Percentiles rank a stretch among this genome's conserved stretches.
phyloP scores from a whole-genome alignment of 2,888 invertebrate species.

The Campoplex nolae region DNA sequence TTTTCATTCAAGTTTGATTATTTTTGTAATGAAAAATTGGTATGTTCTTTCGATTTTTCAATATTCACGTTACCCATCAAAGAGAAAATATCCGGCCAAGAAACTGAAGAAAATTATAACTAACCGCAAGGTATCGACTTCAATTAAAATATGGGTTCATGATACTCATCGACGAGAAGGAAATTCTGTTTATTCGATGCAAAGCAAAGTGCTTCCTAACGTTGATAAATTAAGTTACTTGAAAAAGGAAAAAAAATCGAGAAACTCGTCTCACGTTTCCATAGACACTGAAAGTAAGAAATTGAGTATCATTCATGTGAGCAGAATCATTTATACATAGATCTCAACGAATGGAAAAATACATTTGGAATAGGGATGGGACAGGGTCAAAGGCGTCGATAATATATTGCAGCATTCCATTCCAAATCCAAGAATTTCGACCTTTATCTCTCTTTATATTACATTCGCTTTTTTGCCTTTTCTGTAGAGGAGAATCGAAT shows the following conservation, averaged over 20 bases:
- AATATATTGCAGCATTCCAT: not conserved
- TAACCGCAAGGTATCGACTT: not conserved
- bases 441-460: not conserved
- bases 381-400: not conserved
- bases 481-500: not conserved
- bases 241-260: not conserved
- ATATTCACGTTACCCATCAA: not conserved
- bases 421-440: slow-evolving; percentile 3
- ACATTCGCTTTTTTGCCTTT: not conserved
- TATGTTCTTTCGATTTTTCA: not conserved
- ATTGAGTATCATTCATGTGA: not conserved
- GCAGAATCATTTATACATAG: not conserved
- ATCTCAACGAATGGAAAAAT: slow-evolving; percentile 15
- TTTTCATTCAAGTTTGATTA: not conserved
- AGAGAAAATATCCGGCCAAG: not conserved
- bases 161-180: not conserved
- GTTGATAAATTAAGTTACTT: not conserved
- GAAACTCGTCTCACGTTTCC: not conserved
- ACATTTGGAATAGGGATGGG: slow-evolving; percentile 16
- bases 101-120: not conserved
- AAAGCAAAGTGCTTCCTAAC: not conserved
- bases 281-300: not conserved
- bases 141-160: not conserved
- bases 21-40: not conserved
- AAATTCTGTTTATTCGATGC: slow-evolving; percentile 1